A percentile compares a stretch with the other conserved stretches of the same genome.
Evolutionary conservation across 2,797 vertebrate species (phyloP).

Genomic region (Yasuhikotakia modesta): DNA sequence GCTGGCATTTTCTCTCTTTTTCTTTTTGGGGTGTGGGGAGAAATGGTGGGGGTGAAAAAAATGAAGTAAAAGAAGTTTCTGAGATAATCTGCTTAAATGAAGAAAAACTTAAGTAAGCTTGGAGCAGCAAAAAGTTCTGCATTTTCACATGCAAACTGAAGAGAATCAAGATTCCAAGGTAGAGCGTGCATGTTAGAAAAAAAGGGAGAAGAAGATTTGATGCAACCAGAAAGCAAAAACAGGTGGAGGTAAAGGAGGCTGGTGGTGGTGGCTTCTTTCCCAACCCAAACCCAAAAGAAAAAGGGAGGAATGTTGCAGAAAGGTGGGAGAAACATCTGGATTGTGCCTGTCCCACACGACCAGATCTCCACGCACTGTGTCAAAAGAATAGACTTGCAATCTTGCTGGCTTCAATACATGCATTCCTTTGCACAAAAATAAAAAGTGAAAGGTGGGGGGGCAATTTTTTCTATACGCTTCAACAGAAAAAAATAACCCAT

Average conservation of each 20-base stretch:
- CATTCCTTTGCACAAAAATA: constrained; percentile 83
- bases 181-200: constrained; percentile 91
- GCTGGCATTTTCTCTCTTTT: too few relatives aligned
- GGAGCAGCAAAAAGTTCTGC: constrained; percentile 71
- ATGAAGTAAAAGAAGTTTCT: constrained; percentile 65
- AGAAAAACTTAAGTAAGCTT: constrained; percentile 59
- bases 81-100: constrained; percentile 65
- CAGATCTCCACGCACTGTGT: constrained; percentile 70
- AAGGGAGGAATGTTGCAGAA: constrained; percentile 75
- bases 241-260: constrained; percentile 62
- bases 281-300: constrained; percentile 64
- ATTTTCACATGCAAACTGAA: constrained; percentile 94
- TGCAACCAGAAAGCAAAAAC: constrained; percentile 86
- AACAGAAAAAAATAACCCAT: constrained; percentile 69
- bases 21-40: constrained; percentile 37
- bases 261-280: constrained; percentile 68
- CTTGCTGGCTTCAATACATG: constrained; percentile 87
- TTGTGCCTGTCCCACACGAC: constrained; percentile 76
- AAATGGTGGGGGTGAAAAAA: constrained; percentile 62
- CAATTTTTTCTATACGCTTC: constrained; percentile 63
- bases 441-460: constrained; percentile 61
- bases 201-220: constrained; percentile 74
- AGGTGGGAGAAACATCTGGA: constrained; percentile 77
- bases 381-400: constrained; percentile 79
- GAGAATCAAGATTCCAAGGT: constrained; percentile 90